These are phyloP conservation scores for Furcifer pardalis DNA, from an alignment of 2,797 vertebrate genomes.

Conservation along the genomic window DNA sequence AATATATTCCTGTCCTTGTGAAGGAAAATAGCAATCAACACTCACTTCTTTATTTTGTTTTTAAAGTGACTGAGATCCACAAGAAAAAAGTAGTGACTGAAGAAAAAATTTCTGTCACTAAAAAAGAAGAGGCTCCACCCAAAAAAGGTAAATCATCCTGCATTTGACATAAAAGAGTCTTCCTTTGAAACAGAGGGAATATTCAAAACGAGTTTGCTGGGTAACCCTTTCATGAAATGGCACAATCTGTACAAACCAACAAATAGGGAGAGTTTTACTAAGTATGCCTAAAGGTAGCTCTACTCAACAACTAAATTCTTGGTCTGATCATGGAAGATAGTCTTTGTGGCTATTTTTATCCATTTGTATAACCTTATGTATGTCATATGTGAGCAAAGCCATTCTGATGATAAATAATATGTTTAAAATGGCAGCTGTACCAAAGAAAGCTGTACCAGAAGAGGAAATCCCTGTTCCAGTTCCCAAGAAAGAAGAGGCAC, in stretches of 20 bases:
- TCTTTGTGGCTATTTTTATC: neutral
- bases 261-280: neutral
- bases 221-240: too few species aligned
- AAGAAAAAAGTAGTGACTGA: conserved; percentile 79
- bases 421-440: conserved; percentile 78
- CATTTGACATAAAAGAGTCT: neutral
- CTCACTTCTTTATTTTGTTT: conserved; percentile 70
- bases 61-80: conserved; percentile 79
- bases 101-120: conserved; percentile 72
- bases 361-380: conserved; percentile 32
- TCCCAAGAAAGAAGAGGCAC: conserved; percentile 73
- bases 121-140: conserved; percentile 75
- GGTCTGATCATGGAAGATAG: conserved; percentile 1
- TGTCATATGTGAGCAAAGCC: conserved; percentile 28
- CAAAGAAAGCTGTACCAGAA: conserved; percentile 78
- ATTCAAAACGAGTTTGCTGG: neutral
- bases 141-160: conserved; percentile 65
- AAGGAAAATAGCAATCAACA: conserved; percentile 24
- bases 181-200: neutral
- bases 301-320: neutral
- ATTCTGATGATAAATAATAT: conserved; percentile 44
- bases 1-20: neutral
- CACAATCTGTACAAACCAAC: neutral
- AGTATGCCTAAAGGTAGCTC: neutral
- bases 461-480: conserved; percentile 75